Evolutionary conservation across 1,140 invertebrate genomes (phyloP), one percentile per base, ranked within the genome.

Genomic region (Heliconius congener): DNA sequence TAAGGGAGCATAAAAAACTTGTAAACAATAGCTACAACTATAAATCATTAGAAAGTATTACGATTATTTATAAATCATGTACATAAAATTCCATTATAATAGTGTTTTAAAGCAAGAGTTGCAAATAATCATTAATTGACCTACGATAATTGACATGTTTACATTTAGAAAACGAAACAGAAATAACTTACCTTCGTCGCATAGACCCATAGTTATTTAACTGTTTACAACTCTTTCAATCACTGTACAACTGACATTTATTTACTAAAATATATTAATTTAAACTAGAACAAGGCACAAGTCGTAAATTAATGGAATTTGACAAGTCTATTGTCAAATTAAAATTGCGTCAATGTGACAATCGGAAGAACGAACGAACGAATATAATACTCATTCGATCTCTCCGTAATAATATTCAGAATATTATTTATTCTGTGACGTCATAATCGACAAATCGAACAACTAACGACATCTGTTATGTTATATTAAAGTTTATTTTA

Each of bases 101-200:
- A n/a, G 23, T 66, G 27, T 66, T 27, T 66, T 27, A 66, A 13
- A 30, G 66, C 79, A 75, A 77, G 80, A 82, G 81, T 80, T 71
- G 76, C 76, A 5, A 77, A 70, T 73, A 83, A 80, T 71, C 81
- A 77, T 70, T 82, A 85, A 86, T 83, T 86, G 81, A 84, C 74
- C 80, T 42, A 77, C 83, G 78, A 73, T 89, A 91, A 92, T 92
- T 89, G 89, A 83, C 85, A 90, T 90, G 88, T 92, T 91, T 92
- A 90, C 88, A 76, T 83, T 71, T 76, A 23, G 70, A 73, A 80
- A 73, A 81, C 52, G 52, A 78, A 55, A 66, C 23, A 66, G 60
- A 66, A 66, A 55, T 77, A 85, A 84, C 89, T 85, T 88, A 93
- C 91, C 91, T 87, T 92, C 90, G 80, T 93, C 89, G 78, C 91